Evolutionary conservation across 2,113 vertebrate genomes (phyloP), one percentile per base, ranked within the genome.

Genomic region (Harpagus bidentatus): DNA sequence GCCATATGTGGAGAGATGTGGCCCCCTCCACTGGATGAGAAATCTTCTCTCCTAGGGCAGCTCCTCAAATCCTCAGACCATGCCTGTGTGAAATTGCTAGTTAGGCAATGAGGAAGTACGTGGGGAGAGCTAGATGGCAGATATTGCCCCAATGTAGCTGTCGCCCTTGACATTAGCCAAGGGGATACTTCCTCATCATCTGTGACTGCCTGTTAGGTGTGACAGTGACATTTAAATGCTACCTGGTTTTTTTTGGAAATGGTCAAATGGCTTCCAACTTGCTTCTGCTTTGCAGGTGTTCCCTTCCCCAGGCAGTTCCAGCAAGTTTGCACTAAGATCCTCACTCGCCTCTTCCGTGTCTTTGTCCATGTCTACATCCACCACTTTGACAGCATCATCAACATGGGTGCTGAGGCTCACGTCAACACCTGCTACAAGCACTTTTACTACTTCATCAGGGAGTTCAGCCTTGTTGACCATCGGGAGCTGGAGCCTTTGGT

Each of bases 381-480:
- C 97, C 99, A 99, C 97, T 99, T 99, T 69, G 99, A 99, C 97
- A 99, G 99, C 95, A 98, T 99, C 98, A 99, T 99, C 97, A 99
- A 97, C 94, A 99, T 99, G 99, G 99, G 99, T 16, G 99, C 99
- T 0, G 99, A 99, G 92, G 99, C 99, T 12, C 99, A 99, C 1
- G 99, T 99, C 97, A 99, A 99, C 96, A 99, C 99, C 97, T 99
- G 99, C 98, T 99, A 99, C 98, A 99, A 99, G 94, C 99, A 99
- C 97, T 99, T 99, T 97, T 99, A 99, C 97, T 99, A 99, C 97
- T 99, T 99, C 98, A 99, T 99, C 97, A 98, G 97, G 4, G 99
- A 99, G 97, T 99, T 99, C 98, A 99, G 98, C 97, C 98, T 99
- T 70, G 98, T 99, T 78, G 99, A 99, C 95, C 98, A 99, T 91